Evolutionary conservation across 2,797 vertebrate genomes (phyloP).

Genomic region (Leucoraja ocellata): DNA sequence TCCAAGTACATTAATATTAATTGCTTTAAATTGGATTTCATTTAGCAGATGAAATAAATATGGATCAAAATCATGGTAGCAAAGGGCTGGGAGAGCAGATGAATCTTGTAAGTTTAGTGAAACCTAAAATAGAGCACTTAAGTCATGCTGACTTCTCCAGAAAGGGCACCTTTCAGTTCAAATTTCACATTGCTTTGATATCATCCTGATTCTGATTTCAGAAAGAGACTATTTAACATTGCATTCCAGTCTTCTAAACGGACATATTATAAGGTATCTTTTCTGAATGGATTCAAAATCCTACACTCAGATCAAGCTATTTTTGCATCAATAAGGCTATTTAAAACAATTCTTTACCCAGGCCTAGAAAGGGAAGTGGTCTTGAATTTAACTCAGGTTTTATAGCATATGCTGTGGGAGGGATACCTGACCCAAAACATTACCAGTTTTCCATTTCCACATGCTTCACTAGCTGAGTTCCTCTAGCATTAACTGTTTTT

Average conservation of each 20-base stretch:
- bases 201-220: neutral
- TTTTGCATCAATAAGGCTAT: neutral
- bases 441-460: too few relatives aligned
- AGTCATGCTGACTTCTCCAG: conserved; percentile 48
- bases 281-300: neutral
- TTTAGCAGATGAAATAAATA: conserved; percentile 74
- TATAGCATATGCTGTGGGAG: too few relatives aligned
- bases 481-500: too few relatives aligned
- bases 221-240: conserved; percentile 8
- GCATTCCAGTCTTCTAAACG: neutral
- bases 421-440: too few relatives aligned
- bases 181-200: conserved; percentile 45
- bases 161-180: conserved; percentile 48
- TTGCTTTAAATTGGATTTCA: conserved; percentile 75
- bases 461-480: too few relatives aligned
- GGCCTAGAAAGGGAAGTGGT: neutral
- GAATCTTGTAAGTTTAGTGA: conserved; percentile 44
- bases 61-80: conserved; percentile 52
- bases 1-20: conserved; percentile 79
- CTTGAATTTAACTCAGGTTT: neutral
- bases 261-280: neutral
- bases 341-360: too few relatives aligned
- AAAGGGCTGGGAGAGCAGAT: conserved; percentile 53
- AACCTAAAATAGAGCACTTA: conserved; percentile 47
- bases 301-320: neutral